Percentiles rank a stretch among this genome's conserved stretches.
phyloP scores from a whole-genome alignment of 1,140 invertebrate genomes.

The Panulirus ornatus region DNA sequence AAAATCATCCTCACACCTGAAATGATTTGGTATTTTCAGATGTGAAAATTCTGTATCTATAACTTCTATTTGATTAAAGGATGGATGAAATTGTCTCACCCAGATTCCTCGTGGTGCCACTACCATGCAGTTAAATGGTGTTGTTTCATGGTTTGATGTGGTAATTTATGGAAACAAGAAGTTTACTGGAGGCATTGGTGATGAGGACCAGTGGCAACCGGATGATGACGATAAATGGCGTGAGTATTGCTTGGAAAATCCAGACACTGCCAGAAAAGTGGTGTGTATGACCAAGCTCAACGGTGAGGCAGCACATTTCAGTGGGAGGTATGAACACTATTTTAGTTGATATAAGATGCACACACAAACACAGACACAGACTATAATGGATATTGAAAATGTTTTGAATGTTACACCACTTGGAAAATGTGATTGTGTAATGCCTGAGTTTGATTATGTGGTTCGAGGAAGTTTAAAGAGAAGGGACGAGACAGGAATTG shows the following conservation, averaged over 20 bases:
- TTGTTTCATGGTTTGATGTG: conserved; percentile 12
- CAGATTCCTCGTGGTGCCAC: conserved; percentile 58
- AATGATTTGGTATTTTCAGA: no score
- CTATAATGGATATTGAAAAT: no score
- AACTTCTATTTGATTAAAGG: neutral
- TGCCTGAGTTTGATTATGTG: no score
- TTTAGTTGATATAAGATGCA: no score
- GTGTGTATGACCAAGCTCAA: conserved; percentile 80
- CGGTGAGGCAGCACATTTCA: conserved; percentile 81
- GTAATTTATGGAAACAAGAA: conserved; percentile 79
- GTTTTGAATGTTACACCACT: no score
- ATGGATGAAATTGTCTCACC: neutral
- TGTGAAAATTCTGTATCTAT: no score
- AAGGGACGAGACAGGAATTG: no score
- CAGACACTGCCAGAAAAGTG: conserved; percentile 76
- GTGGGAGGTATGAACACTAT: conserved; percentile 76
- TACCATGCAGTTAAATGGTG: conserved; percentile 8
- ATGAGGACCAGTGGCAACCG: conserved; percentile 79
- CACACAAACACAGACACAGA: no score
- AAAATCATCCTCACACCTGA: no score
- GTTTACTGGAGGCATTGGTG: conserved; percentile 81
- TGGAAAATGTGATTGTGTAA: no score
- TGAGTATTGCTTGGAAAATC: conserved; percentile 73
- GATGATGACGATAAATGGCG: conserved; percentile 79
- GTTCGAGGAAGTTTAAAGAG: no score